Conservation (phyloP, 2,888 invertebrate genomes). For the Drosophila mimetica region DNA sequence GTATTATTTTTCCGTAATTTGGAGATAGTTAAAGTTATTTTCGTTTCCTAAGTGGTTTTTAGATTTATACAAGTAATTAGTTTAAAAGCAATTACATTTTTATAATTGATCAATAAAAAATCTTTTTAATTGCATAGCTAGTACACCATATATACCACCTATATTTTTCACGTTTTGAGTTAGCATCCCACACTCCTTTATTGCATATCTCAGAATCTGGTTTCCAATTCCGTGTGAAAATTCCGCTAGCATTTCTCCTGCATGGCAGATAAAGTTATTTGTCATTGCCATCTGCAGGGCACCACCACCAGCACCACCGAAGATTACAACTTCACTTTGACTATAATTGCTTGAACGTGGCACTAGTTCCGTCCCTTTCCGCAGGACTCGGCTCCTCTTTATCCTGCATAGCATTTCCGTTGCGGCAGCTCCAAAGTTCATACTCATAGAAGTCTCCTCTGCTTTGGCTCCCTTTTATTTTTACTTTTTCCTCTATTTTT, state of each 20-base stretch:
- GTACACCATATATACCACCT: neutral
- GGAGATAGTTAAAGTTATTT: too few species aligned
- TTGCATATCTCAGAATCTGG: slow-evolving; percentile 1
- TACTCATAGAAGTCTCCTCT: slow-evolving; percentile 21
- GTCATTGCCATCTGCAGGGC: slow-evolving; percentile 59
- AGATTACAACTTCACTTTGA: slow-evolving; percentile 71
- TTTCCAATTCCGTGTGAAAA: slow-evolving; percentile 4
- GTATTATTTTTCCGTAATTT: too few species aligned
- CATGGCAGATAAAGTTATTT: slow-evolving; percentile 52
- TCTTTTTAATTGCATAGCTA: neutral
- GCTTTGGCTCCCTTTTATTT: neutral
- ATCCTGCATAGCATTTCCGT: slow-evolving; percentile 58
- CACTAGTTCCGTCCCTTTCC: slow-evolving; percentile 24
- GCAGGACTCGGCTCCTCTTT: slow-evolving; percentile 19
- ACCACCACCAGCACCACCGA: slow-evolving; percentile 37
- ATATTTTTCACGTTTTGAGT: too few species aligned
- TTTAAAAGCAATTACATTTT: too few species aligned
- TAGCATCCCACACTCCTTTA: neutral
- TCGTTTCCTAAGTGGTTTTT: too few species aligned
- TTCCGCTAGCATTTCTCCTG: neutral
- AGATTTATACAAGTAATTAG: too few species aligned
- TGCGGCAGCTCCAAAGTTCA: slow-evolving; percentile 48
- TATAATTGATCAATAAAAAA: neutral
- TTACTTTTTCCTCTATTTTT: slow-evolving; percentile 21
- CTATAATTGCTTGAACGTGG: slow-evolving; percentile 72